Percentiles rank a stretch among this genome's conserved stretches.
These are phyloP conservation scores for Pollenia labialis DNA, from an alignment of 2,888 invertebrate genomes.

Conservation along the genomic window DNA sequence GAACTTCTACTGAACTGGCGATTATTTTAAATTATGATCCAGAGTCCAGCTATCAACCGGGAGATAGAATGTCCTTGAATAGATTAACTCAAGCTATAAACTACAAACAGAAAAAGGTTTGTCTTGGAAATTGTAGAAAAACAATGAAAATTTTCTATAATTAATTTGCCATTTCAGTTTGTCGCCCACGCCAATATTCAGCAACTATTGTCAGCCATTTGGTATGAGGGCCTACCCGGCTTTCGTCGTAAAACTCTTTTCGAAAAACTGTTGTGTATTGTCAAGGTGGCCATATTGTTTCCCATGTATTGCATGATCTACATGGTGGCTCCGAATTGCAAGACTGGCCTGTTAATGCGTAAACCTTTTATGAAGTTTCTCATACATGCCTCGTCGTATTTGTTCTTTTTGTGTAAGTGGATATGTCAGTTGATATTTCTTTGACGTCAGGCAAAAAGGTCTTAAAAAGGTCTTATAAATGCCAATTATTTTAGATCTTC, in stretches of 20 bases:
- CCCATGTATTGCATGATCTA: constrained; percentile 94
- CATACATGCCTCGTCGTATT: constrained; percentile 96
- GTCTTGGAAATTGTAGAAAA: background rate
- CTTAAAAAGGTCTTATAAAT: too few species aligned
- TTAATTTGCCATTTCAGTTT: constrained; percentile 86
- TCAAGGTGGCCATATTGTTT: constrained; percentile 91
- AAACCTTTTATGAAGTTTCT: constrained; percentile 99
- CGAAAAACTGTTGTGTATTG: constrained; percentile 90
- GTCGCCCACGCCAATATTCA: constrained; percentile 98
- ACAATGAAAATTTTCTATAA: background rate
- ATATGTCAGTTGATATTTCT: background rate
- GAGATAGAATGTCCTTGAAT: constrained; percentile 93
- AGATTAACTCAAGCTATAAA: constrained; percentile 95
- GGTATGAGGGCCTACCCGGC: constrained; percentile 98
- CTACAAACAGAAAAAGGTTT: constrained; percentile 97
- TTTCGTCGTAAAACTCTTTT: constrained; percentile 92
- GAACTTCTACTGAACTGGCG: constrained; percentile 96
- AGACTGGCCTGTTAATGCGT: constrained; percentile 92
- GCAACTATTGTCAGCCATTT: constrained; percentile 94
- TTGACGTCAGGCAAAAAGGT: too few species aligned
- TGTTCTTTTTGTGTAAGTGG: constrained; percentile 95
- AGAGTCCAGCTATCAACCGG: constrained; percentile 89
- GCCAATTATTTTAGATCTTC: too few species aligned
- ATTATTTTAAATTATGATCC: constrained; percentile 97
- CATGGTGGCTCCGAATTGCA: constrained; percentile 92